Percentiles rank a stretch among this genome's conserved stretches.
Conservation (phyloP, 1,140 invertebrate genomes). For the Metaphire vulgaris region DNA sequence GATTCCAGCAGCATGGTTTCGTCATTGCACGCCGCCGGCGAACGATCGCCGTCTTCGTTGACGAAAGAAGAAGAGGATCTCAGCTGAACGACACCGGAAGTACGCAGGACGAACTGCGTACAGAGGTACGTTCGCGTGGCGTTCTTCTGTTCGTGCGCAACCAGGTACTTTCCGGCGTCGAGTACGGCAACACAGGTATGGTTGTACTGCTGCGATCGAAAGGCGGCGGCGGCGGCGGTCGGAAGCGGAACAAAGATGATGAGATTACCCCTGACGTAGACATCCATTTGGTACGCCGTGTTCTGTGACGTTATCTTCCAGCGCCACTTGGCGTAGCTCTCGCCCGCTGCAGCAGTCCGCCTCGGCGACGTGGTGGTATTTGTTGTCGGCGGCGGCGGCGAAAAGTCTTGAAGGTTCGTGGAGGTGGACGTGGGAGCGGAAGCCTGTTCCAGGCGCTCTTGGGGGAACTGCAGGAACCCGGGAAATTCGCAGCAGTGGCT, state of each 20-base stretch:
- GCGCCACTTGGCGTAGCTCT: background rate
- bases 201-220: too few relatives aligned
- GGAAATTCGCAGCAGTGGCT: background rate
- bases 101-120: background rate
- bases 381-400: too few relatives aligned
- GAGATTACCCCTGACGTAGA: too few relatives aligned
- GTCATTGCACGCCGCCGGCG: conserved; percentile 8
- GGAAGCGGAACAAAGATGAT: too few relatives aligned
- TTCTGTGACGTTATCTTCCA: background rate
- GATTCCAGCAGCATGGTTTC: conserved; percentile 7
- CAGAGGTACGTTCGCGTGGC: background rate
- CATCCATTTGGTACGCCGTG: background rate
- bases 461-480: background rate
- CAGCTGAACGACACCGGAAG: conserved; percentile 6
- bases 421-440: background rate
- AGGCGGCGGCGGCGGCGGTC: too few relatives aligned
- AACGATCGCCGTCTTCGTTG: background rate
- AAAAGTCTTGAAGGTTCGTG: too few relatives aligned
- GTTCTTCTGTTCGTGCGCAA: background rate
- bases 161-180: background rate
- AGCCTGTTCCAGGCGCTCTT: background rate
- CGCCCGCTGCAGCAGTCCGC: background rate
- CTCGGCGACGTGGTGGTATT: too few relatives aligned
- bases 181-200: background rate
- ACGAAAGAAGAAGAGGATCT: background rate